Evolutionary conservation across 2,797 vertebrate genomes (phyloP), one percentile per base, ranked within the genome.

Genomic region (Galago senegalensis): DNA sequence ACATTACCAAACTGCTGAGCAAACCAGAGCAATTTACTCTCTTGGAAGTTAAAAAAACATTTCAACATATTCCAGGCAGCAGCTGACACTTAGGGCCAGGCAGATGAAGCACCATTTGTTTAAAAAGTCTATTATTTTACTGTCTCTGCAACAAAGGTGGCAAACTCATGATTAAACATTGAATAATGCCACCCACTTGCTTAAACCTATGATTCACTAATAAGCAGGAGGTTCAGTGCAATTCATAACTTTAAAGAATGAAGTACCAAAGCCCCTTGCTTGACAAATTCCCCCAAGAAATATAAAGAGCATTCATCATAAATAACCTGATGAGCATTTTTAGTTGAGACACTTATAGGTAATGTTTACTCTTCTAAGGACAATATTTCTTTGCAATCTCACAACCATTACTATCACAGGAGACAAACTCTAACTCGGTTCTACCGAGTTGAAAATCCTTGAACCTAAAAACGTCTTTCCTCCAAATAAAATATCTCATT

Each of bases 351-450:
- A 61, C 18, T n/a, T 49, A 46, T 0, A 40, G 21, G 79, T 21
- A 4, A 37, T 53, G 67, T 67, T 56, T 76, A 11, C 79, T 46
- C 46, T 49, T 85, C 80, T 87, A n/a, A 69, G 85, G 40, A 65
- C 77, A 82, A 3, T 29, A 46, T 58, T 63, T 87, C 93, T 84
- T 90, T 89, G 96, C 79, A 40, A 46, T 86, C 93, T 93, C 95
- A 79, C 40, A 87, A 97, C 93, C 89, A 91, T 92, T 95, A 96
- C 97, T 83, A 86, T 87, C 94, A 93, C 91, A 95, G 95, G 96
- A 98, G 94, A 97, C 84, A 98, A 98, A 98, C 97, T 98, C 91
- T 93, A 87, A 92, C 94, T 91, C 82, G 8, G 34, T 97, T 96
- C 81, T 91, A 95, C 79, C 81, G 63, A 96, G 76, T 31, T 56